Evolutionary conservation across 2,888 invertebrate genomes (phyloP), one percentile per base, ranked within the genome.

Genomic region (Eutolmus rufibarbis): DNA sequence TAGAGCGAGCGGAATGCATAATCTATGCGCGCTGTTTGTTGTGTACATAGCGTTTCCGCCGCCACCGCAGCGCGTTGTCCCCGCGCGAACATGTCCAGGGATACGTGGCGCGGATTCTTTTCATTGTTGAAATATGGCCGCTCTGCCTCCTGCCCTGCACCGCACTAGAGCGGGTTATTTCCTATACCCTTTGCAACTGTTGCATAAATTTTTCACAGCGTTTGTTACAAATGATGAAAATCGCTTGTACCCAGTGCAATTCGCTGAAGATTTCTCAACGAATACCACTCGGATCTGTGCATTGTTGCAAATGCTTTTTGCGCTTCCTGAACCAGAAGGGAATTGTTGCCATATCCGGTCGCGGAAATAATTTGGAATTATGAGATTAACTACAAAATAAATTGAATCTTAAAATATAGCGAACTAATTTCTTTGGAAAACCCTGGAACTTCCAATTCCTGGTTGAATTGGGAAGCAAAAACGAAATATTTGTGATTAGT

Each of bases 131-230:
- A 74, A 74, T 85, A 85, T 82, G 82, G 57, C 82, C n/a, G 37
- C 37, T 19, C 16, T 76, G 37, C 19, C 37, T 31, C 9, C n/a
- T 16, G n/a, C 76, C 19, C n/a, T 34, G n/a, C 76, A 1, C 37
- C 34, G 76, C 19, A 76, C 37, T 66, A 66, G 66, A 66, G 2
- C 66, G 76, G 37, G 28, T 37, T 76, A 40, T 66, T 66, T 66
- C 66, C 66, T 76, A 76, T 82, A 37, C 37, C 57, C 19, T 19
- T 12, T 57, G 82, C 8, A 82, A 82, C 82, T 66, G 82, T 82
- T 82, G 82, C 82, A 82, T 82, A 82, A 57, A 82, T 82, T 66
- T 23, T 82, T 82, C 66, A 66, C 57, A 57, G 82, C 37, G 51
- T 23, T 57, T 37, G 82, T 56, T 82, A n/a, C 82, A 82, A 82